A percentile compares a stretch with the other conserved stretches of the same genome.
phyloP scores from a whole-genome alignment of 2,888 invertebrate genomes.

The Drosophila ustulata region DNA sequence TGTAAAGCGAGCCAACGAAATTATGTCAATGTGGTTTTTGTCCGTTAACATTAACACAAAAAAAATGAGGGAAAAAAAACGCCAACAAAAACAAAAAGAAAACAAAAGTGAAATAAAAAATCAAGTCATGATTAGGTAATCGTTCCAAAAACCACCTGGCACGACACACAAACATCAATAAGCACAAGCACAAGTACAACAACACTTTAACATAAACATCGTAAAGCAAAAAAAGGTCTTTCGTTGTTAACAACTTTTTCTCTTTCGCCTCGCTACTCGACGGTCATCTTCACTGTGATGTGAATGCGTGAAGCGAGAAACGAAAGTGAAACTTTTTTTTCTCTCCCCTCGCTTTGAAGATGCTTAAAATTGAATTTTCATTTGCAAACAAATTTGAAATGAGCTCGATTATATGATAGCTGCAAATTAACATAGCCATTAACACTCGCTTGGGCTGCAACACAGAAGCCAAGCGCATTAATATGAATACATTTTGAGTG shows the following conservation, averaged over 20 bases:
- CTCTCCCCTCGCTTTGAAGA: slow-evolving; percentile 6
- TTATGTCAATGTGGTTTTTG: slow-evolving; percentile 65
- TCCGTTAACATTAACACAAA: slow-evolving; percentile 44
- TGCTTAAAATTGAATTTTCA: slow-evolving; percentile 45
- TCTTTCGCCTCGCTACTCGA: slow-evolving; percentile 23
- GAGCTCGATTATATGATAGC: slow-evolving; percentile 60
- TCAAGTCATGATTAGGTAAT: slow-evolving; percentile 76
- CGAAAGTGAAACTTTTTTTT: slow-evolving; percentile 53
- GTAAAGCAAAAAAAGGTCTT: slow-evolving; percentile 43
- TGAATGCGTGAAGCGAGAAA: slow-evolving; percentile 27
- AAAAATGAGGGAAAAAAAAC: slow-evolving; percentile 2
- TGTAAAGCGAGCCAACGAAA: slow-evolving; percentile 62
- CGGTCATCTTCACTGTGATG: slow-evolving; percentile 42
- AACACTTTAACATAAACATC: slow-evolving; percentile 2
- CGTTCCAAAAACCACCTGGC: slow-evolving; percentile 75
- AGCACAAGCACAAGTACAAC: slow-evolving; percentile 33
- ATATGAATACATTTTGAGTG: slow-evolving; percentile 6
- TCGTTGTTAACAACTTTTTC: slow-evolving; percentile 58
- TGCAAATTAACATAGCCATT: slow-evolving; percentile 43
- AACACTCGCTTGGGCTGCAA: slow-evolving; percentile 17
- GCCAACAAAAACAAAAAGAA: slow-evolving; percentile 29
- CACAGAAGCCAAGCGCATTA: slow-evolving; percentile 23
- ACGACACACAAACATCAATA: slow-evolving; percentile 74
- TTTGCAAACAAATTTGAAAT: slow-evolving; percentile 58
- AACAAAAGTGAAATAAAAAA: slow-evolving; percentile 55